These are phyloP conservation scores for Hirudo medicinalis DNA, from an alignment of 1,140 invertebrate species.

Conservation along the genomic window DNA sequence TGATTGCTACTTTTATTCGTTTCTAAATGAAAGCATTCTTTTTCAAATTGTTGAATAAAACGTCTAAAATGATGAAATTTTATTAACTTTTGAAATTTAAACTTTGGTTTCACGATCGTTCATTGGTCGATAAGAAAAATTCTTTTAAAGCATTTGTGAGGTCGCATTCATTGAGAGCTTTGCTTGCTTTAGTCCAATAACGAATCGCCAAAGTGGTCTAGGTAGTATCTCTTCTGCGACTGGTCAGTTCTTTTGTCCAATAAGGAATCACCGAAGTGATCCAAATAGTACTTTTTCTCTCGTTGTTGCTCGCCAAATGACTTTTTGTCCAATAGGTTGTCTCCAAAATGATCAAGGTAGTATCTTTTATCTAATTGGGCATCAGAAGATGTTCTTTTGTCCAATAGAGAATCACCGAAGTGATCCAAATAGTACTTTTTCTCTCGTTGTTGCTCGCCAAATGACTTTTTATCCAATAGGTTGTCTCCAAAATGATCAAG, in stretches of 20 bases:
- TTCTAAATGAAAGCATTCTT: no score
- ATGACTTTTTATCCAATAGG: not conserved
- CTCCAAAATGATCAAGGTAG: not conserved
- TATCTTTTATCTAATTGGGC: not conserved
- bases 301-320: not conserved
- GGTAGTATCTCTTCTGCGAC: not conserved
- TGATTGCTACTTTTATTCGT: no score
- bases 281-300: not conserved
- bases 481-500: not conserved
- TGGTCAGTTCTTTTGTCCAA: constrained; percentile 7
- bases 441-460: not conserved
- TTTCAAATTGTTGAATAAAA: no score
- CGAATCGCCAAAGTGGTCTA: constrained; percentile 2
- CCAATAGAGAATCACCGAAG: constrained; percentile 4
- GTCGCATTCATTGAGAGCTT: not conserved
- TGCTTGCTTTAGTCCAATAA: not conserved
- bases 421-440: not conserved
- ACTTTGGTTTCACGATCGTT: not conserved
- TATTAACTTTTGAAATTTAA: not conserved
- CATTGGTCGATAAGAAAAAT: not conserved
- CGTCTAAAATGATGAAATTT: no score
- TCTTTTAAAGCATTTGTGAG: not conserved
- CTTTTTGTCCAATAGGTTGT: not conserved
- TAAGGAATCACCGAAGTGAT: constrained; percentile 2
- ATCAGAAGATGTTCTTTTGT: not conserved